Conservation (phyloP, 2,113 vertebrate genomes). For the Rhegmatorhina hoffmannsi region DNA sequence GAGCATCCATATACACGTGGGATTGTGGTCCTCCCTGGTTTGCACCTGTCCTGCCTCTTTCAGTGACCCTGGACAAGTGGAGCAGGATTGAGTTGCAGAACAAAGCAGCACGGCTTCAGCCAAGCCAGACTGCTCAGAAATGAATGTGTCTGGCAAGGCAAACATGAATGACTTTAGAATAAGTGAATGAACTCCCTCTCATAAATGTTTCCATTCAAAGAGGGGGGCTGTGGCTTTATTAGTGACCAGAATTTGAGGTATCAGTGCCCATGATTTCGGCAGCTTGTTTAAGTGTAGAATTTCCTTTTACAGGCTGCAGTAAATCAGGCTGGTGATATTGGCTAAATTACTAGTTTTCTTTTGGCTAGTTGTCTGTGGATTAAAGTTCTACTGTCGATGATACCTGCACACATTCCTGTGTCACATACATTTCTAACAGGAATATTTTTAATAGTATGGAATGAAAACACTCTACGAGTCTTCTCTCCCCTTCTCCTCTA, state of each 20-base stretch:
- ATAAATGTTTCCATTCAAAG: neutral
- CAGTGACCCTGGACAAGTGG: fast-evolving
- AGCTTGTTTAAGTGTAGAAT: neutral
- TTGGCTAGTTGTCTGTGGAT: neutral
- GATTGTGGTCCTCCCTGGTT: neutral
- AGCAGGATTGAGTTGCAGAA: fast-evolving
- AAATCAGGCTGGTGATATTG: neutral
- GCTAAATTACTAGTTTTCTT: neutral
- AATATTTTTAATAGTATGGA: neutral
- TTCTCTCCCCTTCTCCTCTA: neutral
- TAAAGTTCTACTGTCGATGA: neutral
- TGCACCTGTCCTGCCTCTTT: neutral
- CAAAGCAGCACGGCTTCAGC: neutral
- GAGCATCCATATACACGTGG: fast-evolving
- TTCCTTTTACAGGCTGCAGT: neutral
- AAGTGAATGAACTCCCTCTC: neutral
- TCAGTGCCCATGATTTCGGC: fast-evolving
- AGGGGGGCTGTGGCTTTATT: neutral
- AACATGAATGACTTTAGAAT: neutral
- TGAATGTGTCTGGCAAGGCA: neutral
- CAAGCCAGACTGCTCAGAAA: neutral
- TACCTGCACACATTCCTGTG: neutral
- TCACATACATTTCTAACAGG: neutral
- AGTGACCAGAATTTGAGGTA: neutral
- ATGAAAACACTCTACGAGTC: neutral